Conservation (phyloP, 2,888 invertebrate genomes). For the Hydrotaea diabolus region DNA sequence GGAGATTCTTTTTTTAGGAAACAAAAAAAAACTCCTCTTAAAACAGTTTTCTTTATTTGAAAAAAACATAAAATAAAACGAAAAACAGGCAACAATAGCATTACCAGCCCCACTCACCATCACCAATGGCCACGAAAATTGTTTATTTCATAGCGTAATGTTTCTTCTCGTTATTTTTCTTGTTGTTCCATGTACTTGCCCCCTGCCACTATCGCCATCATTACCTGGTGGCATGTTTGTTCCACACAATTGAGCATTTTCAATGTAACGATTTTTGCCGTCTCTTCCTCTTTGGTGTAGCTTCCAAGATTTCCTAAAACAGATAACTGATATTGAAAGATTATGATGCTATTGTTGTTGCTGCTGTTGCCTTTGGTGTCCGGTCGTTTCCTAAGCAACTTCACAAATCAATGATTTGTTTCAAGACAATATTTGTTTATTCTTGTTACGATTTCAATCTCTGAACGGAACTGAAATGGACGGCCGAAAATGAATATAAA, state of each 20-base stretch:
- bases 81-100: not conserved
- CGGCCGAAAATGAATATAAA: not conserved
- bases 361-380: not conserved
- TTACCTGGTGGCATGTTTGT: conserved; percentile 46
- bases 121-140: conserved; percentile 31
- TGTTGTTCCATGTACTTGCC: not conserved
- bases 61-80: not conserved
- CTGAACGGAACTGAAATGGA: not conserved
- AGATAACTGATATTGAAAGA: conserved; percentile 30
- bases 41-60: conserved; percentile 6
- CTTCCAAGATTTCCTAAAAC: not conserved
- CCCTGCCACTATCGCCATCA: not conserved
- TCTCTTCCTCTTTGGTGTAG: conserved; percentile 11
- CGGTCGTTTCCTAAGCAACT: not conserved
- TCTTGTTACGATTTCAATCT: conserved; percentile 16
- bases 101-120: not conserved
- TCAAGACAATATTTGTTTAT: conserved; percentile 27
- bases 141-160: conserved; percentile 24
- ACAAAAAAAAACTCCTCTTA: not conserved
- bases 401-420: conserved; percentile 41
- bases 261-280: conserved; percentile 44
- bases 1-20: not conserved
- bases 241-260: conserved; percentile 67
- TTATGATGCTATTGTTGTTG: conserved; percentile 1
- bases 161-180: not conserved